Evolutionary conservation across 1,140 invertebrate genomes (phyloP), one percentile per base, ranked within the genome.

Genomic region (Orius laevigatus): DNA sequence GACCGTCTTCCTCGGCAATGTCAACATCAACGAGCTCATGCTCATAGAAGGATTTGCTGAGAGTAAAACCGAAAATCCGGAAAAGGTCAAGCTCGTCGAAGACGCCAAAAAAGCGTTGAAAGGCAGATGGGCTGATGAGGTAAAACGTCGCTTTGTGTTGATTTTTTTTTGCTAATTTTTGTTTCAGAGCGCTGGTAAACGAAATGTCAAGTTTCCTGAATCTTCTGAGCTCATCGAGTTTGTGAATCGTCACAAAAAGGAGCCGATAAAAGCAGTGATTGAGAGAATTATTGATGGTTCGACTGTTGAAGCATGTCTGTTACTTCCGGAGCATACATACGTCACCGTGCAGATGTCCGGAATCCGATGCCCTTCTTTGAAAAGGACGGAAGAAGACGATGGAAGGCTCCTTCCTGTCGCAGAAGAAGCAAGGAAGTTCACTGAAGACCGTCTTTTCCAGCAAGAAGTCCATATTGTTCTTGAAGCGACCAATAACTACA

Each of bases 261-360:
- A 90, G 59, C 84, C 82, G 0, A 67, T 92, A 9, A 72, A 79
- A 63, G 90, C 89, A 43, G 76, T 96, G 19, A 84, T 98, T 59
- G 92, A 97, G 65, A 84, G 93, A 71, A 91, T 98, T 1, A 73
- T 91, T 51, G 93, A 98, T 70, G 94, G 94, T 2, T 95, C 91
- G 14, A 97, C 93, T 1, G 75, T 96, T 1, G 73, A 91, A 51
- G 81, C 83, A 1, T 86, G 95, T 55, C 65, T 98, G 1, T 8
- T 49, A 8, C 61, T 94, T 25, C 91, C 92, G 3, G 15, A 48
- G 18, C 16, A 41, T n/a, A 43, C 36, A 6, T 77, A 89, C 54
- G 80, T 90, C 55, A 96, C 89, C 1, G 60, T 98, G 12, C 91
- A 93, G 79, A 76, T 99, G 44, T 88, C 90, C 38, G 95, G 95